Evolutionary conservation across 2,113 vertebrate species (phyloP), one percentile per base, ranked within the genome.

Genomic region (Rhinolophus sinicus): DNA sequence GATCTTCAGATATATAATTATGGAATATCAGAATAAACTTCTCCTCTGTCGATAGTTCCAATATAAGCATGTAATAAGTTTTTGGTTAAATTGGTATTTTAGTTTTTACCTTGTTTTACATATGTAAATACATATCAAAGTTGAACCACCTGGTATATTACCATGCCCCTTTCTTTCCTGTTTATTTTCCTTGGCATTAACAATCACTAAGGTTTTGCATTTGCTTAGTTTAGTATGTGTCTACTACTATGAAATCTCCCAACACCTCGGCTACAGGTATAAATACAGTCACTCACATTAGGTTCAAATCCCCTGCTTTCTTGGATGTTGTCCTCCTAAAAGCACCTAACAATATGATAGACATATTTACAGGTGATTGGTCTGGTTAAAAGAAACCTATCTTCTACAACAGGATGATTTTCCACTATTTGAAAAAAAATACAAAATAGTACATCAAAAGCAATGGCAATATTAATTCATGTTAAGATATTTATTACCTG

Each of bases 401-500:
- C 52, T 87, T 83, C 64, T 75, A 93, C 62, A 93, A 72, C 0
- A 90, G 28, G 10, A 90, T 85, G 12, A 70, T 90, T 47, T 16
- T 73, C 10, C n/a, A 87, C 12, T 81, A 56, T 21, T 92, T 35
- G 28, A n/a, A 62, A 95, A 47, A 87, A 92, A 47, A 75, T 3
- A 92, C 21, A 83, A 28, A 97, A 77, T 1, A 77, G 47, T 72
- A 87, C 95, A 56, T 82, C n/a, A 87, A 92, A 95, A 93, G 50
- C 30, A 94, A 75, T 24, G 30, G 24, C 26, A 50, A 50, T 50
- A 73, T 15, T 76, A 19, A 12, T 40, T 88, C 26, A 88, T 14
- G 38, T 44, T 82, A 92, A 92, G 21, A 47, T 78, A 82, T 90
- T 86, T 58, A 95, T 99, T 99, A 99, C 99, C 99, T 98, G 99